Conservation (phyloP, 2,888 invertebrate genomes). For the Dinocampus coccinellae region DNA sequence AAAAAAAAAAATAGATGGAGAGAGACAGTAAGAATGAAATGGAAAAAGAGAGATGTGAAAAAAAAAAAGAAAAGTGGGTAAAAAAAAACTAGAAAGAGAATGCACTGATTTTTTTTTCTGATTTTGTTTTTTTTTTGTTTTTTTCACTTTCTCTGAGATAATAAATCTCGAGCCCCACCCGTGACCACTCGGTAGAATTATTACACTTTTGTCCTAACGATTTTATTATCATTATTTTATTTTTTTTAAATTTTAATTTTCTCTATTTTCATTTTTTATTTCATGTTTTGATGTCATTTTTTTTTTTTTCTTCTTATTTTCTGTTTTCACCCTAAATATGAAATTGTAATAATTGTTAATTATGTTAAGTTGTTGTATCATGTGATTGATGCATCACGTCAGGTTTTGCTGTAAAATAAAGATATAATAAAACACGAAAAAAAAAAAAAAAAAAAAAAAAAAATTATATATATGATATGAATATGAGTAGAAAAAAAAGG, state of each 20-base stretch:
- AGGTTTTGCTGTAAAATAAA: neutral
- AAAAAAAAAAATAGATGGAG: neutral
- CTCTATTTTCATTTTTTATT: neutral
- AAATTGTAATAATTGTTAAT: neutral
- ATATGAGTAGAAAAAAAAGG: too few relatives aligned
- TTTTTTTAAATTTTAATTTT: neutral
- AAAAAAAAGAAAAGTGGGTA: neutral
- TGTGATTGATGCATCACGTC: neutral
- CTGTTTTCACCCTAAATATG: neutral
- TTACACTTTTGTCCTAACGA: neutral
- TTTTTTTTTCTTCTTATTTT: too few relatives aligned
- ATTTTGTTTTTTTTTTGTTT: neutral
- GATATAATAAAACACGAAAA: neutral
- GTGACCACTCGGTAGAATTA: neutral
- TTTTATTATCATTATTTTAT: neutral
- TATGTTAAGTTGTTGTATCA: neutral
- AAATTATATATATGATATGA: neutral
- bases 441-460: neutral
- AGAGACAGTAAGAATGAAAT: neutral
- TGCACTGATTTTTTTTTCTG: neutral
- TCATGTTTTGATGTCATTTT: neutral
- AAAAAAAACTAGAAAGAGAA: neutral
- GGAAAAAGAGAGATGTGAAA: neutral
- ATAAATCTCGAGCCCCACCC: constrained; percentile 1
- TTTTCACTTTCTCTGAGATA: neutral